Evolutionary conservation across 2,113 vertebrate genomes (phyloP), one percentile per base, ranked within the genome.

Genomic region (Nettapus auritus): DNA sequence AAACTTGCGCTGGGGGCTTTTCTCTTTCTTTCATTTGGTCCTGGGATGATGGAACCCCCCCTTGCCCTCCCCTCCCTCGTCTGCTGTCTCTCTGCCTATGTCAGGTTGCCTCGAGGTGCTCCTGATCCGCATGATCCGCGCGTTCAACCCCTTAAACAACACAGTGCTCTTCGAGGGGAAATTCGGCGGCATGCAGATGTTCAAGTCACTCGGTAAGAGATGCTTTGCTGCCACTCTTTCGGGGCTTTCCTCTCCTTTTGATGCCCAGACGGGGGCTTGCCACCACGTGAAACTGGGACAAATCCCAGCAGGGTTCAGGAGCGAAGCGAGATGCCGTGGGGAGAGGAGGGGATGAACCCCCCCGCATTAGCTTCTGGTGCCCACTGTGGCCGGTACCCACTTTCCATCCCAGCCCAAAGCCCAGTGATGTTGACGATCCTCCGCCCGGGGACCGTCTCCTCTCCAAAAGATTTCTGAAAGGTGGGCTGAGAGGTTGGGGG

Each of bases 61-160:
- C 89, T 95, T 69, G 96, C 79, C 88, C 87, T 95, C 50, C 97
- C 94, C 81, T 66, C 33, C 23, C 94, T 94, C 31, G n/a, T 56
- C 82, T 74, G 91, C 48, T 40, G 78, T 90, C 82, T 93, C 63
- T 96, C 97, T 92, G 86, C 90, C 93, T 86, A 31, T 38, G 3
- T 81, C 97, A 99, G 99, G 99, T 82, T 99, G 99, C 94, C 97
- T 99, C 82, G 98, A 99, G 80, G 98, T 99, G 75, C 98, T 99
- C 40, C 98, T 99, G 83, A 98, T 99, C 93, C 98, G 99, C 63
- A 99, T 99, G 98, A 98, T 98, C 94, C 98, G 98, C 7, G 98
- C 98, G 3, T 99, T 98, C 88, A 99, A 99, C 97, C 98, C 99
- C 80, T 71, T 98, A 94, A 99, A 99, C 96, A 99, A 98, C 94